A percentile compares a stretch with the other conserved stretches of the same genome.
Conservation (phyloP, 2,888 invertebrate species). For the Amiota mariae region DNA sequence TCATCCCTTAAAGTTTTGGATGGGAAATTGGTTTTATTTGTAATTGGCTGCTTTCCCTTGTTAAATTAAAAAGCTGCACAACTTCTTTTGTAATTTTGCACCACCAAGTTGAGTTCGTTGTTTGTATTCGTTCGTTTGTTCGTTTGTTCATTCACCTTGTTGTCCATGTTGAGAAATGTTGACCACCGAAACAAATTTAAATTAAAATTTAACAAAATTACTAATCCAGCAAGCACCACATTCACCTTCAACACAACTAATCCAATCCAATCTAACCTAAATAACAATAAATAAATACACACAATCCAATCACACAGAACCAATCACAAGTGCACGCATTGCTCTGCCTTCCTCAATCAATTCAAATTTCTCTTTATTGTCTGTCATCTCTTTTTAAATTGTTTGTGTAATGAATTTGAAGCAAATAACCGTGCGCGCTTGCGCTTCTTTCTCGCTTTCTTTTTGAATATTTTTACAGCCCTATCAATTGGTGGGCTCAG, state of each 20-base stretch:
- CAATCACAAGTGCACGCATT: slow-evolving; percentile 42
- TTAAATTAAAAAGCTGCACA: background rate
- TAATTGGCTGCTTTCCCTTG: slow-evolving; percentile 51
- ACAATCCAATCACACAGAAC: slow-evolving; percentile 40
- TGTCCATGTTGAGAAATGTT: background rate
- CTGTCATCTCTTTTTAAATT: too few relatives aligned
- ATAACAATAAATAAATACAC: slow-evolving; percentile 28
- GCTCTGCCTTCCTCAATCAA: slow-evolving; percentile 27
- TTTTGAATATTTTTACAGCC: slow-evolving; percentile 64
- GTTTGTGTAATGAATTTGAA: background rate
- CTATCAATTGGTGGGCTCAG: slow-evolving; percentile 76
- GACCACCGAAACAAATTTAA: background rate
- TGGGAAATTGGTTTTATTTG: background rate
- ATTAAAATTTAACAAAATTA: slow-evolving; percentile 8
- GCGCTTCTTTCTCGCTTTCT: slow-evolving; percentile 31
- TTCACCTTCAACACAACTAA: slow-evolving; percentile 25
- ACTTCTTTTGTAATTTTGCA: slow-evolving; percentile 1
- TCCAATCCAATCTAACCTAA: slow-evolving; percentile 20
- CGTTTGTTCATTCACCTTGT: too few relatives aligned
- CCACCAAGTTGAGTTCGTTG: background rate
- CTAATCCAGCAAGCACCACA: background rate
- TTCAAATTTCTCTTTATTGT: background rate
- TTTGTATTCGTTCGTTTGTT: background rate
- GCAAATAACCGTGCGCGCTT: slow-evolving; percentile 38
- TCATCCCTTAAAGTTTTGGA: too few relatives aligned